Evolutionary conservation across 2,113 vertebrate species (phyloP), one percentile per base, ranked within the genome.

Genomic region (Cottus gobio): DNA sequence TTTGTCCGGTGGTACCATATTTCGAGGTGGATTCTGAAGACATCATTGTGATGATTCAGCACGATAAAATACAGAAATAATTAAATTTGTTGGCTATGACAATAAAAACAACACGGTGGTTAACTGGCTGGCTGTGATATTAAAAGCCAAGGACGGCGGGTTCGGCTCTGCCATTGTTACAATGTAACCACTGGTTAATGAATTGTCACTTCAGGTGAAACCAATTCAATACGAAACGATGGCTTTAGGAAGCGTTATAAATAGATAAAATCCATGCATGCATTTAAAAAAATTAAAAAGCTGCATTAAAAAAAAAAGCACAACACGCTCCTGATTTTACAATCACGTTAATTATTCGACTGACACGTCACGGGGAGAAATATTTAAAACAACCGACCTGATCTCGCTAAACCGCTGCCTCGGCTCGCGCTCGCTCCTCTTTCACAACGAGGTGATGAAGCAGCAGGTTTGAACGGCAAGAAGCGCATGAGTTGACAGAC

Each of bases 1-100:
- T 93, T 93, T 92, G 91, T 94, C 89, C 91, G 85, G 79, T 77
- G 89, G 87, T 90, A 90, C 94, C 92, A 84, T 92, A 82, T 92
- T 92, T 86, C 90, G 85, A 85, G 91, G 85, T 91, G 91, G 84
- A 86, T 92, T 91, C 85, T 85, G 66, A 84, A 93, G 82, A 74
- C 85, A 90, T 80, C 78, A 87, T 87, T 91, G 86, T 94, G 93
- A 94, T 93, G 94, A 94, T 91, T 94, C 94, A 92, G 93, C 94
- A 92, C 83, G 86, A 86, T 89, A 64, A 79, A 57, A 13, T 15
- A 56, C 12, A n/a, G n/a, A n/a, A n/a, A n/a, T n/a, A n/a, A n/a
- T n/a, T n/a, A n/a, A n/a, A n/a, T n/a, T 89, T 82, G 71, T 66
- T 58, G 52, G 56, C 48, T 80, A 3, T 37, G 71, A 66, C 46